A percentile compares a stretch with the other conserved stretches of the same genome.
These are phyloP conservation scores for Pseudopipra pipra DNA, from an alignment of 2,113 vertebrate genomes.

Conservation along the genomic window DNA sequence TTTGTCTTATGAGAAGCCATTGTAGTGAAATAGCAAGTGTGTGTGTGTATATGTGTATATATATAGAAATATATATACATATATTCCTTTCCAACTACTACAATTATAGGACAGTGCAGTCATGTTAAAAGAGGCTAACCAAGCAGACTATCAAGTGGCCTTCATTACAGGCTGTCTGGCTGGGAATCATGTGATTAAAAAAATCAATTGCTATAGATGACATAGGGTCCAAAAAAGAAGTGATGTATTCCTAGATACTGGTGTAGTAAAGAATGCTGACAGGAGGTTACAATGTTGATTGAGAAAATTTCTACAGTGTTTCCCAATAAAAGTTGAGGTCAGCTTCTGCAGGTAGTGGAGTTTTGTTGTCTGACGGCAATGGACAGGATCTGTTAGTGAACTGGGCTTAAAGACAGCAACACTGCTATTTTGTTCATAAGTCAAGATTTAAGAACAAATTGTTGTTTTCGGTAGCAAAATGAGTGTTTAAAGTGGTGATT, in stretches of 20 bases:
- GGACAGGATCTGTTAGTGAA: neutral
- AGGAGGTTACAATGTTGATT: neutral
- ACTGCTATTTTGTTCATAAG: neutral
- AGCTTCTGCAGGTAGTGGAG: neutral
- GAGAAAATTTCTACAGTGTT: neutral
- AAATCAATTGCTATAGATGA: neutral
- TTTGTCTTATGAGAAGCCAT: neutral
- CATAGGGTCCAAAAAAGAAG: neutral
- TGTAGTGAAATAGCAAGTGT: neutral
- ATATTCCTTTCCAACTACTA: neutral
- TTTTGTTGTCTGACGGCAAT: neutral
- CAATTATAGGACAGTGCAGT: neutral
- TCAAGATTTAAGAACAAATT: neutral
- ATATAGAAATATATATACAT: neutral
- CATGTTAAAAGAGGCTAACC: neutral
- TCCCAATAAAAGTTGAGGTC: neutral
- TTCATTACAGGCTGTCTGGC: neutral
- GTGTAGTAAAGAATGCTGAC: neutral
- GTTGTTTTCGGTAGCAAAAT: neutral
- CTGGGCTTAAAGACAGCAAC: neutral
- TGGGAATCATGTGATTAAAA: neutral
- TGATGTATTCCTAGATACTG: neutral
- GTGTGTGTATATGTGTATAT: neutral
- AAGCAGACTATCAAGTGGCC: neutral
- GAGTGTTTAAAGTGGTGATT: neutral